Percentiles rank a stretch among this genome's conserved stretches.
phyloP scores from a whole-genome alignment of 2,113 vertebrate genomes.

The Megalops atlanticus region DNA sequence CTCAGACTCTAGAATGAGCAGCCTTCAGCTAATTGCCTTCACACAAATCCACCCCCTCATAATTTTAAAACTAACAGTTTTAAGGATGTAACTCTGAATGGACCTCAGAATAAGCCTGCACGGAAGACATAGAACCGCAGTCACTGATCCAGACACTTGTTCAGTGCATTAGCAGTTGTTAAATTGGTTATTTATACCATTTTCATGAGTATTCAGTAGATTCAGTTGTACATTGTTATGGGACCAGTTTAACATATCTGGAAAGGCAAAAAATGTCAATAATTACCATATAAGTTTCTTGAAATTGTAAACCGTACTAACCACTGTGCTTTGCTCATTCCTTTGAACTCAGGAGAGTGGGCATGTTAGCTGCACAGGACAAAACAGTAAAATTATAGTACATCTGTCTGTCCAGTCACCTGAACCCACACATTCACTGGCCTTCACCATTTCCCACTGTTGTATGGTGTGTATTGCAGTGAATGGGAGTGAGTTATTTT shows the following conservation, averaged over 20 bases:
- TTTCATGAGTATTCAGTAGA: neutral
- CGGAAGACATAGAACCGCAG: neutral
- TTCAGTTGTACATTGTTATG: neutral
- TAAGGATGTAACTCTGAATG: neutral
- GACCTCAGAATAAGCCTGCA: no score
- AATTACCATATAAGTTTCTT: neutral
- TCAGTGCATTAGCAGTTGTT: neutral
- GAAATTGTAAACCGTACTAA: neutral
- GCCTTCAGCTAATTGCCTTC: neutral
- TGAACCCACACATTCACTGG: neutral
- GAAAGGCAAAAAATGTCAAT: neutral
- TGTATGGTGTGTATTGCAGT: no score
- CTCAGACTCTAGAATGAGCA: no score
- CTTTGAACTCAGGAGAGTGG: neutral
- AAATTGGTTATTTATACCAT: neutral
- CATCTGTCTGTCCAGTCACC: neutral
- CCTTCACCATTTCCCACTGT: neutral
- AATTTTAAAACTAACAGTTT: neutral
- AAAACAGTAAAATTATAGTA: neutral
- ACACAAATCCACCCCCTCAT: neutral
- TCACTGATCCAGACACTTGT: neutral
- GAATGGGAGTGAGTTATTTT: neutral
- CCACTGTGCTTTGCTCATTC: neutral
- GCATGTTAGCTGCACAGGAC: neutral
- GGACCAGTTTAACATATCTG: neutral